phyloP scores from a whole-genome alignment of 2,113 vertebrate species.

The Platysteira castanea region DNA sequence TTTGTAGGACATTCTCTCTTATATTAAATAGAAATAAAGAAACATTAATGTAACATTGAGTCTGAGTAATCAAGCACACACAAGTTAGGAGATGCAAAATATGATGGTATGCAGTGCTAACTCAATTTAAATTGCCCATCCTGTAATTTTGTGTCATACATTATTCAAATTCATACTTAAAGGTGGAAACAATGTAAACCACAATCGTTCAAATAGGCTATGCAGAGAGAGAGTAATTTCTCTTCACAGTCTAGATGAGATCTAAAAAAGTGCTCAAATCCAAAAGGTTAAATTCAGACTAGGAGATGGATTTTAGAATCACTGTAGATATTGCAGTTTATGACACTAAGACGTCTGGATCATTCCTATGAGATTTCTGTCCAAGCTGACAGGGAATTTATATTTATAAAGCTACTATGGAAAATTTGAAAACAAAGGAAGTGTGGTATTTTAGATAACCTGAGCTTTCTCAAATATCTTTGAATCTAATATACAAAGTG shows the following conservation, averaged over 20 bases:
- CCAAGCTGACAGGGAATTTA: neutral
- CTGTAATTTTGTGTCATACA: neutral
- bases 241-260: neutral
- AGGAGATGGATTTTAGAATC: neutral
- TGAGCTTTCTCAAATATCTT: neutral
- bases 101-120: neutral
- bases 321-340: neutral
- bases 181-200: neutral
- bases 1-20: neutral
- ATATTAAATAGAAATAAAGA: neutral
- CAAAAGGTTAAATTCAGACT: neutral
- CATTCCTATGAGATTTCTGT: neutral
- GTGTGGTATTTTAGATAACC: neutral
- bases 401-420: neutral
- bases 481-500: neutral
- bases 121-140: neutral
- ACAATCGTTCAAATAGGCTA: neutral
- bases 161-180: neutral
- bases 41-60: neutral
- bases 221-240: neutral
- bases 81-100: neutral
- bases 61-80: neutral
- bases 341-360: neutral
- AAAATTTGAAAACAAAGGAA: neutral
- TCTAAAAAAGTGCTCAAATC: neutral